These are phyloP conservation scores for Mohoua ochrocephala DNA, from an alignment of 2,113 vertebrate species.

Conservation along the genomic window DNA sequence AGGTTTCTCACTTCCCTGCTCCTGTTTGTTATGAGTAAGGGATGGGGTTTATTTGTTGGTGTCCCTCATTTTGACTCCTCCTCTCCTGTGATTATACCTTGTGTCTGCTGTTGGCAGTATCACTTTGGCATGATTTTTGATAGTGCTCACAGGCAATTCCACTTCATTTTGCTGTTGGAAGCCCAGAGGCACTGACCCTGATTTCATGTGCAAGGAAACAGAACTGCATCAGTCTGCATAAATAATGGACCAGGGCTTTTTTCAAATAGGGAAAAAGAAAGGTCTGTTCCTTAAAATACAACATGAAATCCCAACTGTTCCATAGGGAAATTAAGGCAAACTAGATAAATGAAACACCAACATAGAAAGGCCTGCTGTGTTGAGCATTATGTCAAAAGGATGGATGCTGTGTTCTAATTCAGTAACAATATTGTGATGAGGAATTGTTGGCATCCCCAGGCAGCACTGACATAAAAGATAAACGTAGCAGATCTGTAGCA, in stretches of 20 bases:
- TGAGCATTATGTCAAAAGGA: not conserved
- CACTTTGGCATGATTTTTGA: not conserved
- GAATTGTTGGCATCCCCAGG: not conserved
- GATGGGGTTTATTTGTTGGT: not conserved
- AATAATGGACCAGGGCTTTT: not conserved
- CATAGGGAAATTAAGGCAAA: constrained; percentile 15
- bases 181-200: not conserved
- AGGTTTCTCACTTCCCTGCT: not conserved
- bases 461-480: not conserved
- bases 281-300: not conserved
- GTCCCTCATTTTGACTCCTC: not conserved
- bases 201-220: not conserved
- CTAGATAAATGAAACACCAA: not conserved
- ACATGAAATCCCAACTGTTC: not conserved
- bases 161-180: not conserved
- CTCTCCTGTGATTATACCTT: not conserved
- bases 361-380: not conserved
- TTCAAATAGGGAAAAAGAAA: not conserved
- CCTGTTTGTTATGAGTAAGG: not conserved
- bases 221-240: not conserved
- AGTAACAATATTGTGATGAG: not conserved
- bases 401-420: constrained; percentile 12
- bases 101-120: not conserved
- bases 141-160: not conserved
- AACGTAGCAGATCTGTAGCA: not conserved